Evolutionary conservation across 2,797 vertebrate genomes (phyloP).

Genomic region (Syngnathus rostellatus): DNA sequence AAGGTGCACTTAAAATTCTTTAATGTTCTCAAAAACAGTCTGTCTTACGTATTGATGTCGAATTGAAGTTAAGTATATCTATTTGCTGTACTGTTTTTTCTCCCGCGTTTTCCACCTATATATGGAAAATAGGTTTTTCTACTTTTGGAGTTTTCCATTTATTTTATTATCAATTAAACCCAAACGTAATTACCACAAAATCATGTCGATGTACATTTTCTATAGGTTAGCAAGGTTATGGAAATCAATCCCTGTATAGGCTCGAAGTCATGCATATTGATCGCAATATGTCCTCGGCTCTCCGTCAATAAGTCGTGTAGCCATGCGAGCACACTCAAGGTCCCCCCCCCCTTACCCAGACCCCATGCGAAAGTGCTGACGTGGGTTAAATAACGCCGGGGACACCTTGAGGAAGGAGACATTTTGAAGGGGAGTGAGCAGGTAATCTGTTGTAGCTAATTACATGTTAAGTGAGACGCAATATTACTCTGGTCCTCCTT

Average conservation of each 20-base stretch:
- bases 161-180: background rate
- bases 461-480: constrained; percentile 50
- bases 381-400: constrained; percentile 40
- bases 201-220: background rate
- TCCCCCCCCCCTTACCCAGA: background rate
- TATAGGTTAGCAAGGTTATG: background rate
- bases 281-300: constrained; percentile 21
- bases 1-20: no score
- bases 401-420: constrained; percentile 50
- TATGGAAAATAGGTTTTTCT: no score
- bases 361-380: constrained; percentile 48
- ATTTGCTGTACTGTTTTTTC: background rate
- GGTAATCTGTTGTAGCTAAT: constrained; percentile 53
- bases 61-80: no score
- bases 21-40: no score
- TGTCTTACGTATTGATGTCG: no score
- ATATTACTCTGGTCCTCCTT: constrained; percentile 22
- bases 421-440: constrained; percentile 25
- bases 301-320: constrained; percentile 28
- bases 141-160: no score
- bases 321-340: constrained; percentile 9
- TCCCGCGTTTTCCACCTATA: no score
- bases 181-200: background rate
- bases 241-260: background rate
- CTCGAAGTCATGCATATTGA: constrained; percentile 40